Evolutionary conservation across 1,140 invertebrate genomes (phyloP).

Genomic region (Helicoverpa zea): DNA sequence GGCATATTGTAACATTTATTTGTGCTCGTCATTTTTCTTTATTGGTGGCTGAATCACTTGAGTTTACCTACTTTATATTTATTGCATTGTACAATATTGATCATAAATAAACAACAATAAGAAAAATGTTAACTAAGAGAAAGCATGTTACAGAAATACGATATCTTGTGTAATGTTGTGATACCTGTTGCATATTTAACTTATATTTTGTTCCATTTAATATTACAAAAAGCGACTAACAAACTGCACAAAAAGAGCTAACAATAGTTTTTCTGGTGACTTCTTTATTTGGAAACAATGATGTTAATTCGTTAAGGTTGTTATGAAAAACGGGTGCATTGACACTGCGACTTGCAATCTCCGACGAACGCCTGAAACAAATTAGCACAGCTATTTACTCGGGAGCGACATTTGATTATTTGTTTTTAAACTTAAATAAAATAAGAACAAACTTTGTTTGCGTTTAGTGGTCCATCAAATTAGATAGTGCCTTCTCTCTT

Average conservation of each 20-base stretch:
- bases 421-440: background rate
- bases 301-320: constrained; percentile 7
- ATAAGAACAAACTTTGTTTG: background rate
- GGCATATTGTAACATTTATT: background rate
- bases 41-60: too few relatives aligned
- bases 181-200: too few relatives aligned
- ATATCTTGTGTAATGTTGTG: too few relatives aligned
- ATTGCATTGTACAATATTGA: background rate
- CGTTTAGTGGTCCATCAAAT: constrained; percentile 8
- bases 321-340: constrained; percentile 39
- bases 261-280: constrained; percentile 5
- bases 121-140: background rate
- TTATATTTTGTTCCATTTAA: too few relatives aligned
- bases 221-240: too few relatives aligned
- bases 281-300: constrained; percentile 34
- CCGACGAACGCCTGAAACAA: constrained; percentile 38
- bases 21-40: background rate
- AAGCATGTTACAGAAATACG: background rate
- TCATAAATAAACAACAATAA: background rate
- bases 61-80: background rate
- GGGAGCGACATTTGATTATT: constrained; percentile 33
- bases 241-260: background rate
- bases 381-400: constrained; percentile 36
- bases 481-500: background rate
- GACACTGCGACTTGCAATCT: constrained; percentile 26